Evolutionary conservation across 35 echinoderm and acorn worm genomes (phyloP), one percentile per base, ranked within the genome.

Genomic region (Ophiothrix spiculata): DNA sequence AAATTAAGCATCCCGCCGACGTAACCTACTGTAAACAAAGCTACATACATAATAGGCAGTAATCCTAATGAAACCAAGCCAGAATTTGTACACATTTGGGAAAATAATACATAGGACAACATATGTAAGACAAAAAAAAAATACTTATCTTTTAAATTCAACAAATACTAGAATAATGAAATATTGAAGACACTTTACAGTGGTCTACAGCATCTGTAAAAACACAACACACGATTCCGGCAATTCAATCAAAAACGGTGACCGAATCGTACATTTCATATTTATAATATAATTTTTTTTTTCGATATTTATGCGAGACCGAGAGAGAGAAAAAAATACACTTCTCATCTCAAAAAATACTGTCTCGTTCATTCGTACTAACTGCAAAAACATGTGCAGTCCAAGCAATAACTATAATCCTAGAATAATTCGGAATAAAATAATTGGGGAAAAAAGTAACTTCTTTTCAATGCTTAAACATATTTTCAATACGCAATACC

Each of bases 151-250:
- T n/a, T n/a, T 69, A n/a, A 69, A 69, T 69, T 69, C 23, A 69
- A 69, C 42, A 49, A 19, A 69, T 15, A 69, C 60, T 69, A 69
- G 17, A 15, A 25, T 69, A 69, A 69, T 69, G 60, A 69, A 69
- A n/a, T n/a, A n/a, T n/a, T n/a, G n/a, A 69, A 69, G 60, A 69
- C 60, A 69, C 60, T 69, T 69, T 69, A 69, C 60, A 69, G 3
- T 69, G 4, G 60, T 69, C 60, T 69, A 69, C 60, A n/a, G 29
- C 29, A 12, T 25, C 29, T 10, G 60, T 69, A 69, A 69, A 69
- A 69, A 69, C 60, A 69, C 60, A 25, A 69, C 60, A 69, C 8
- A 10, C 60, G 29, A 69, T 69, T 69, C 60, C 23, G 25, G 17
- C n/a, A 25, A 28, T 69, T 69, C 60, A 69, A 69, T 69, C n/a